phyloP scores from a whole-genome alignment of 2,888 invertebrate genomes.

The Nephrotoma guestfalica region DNA sequence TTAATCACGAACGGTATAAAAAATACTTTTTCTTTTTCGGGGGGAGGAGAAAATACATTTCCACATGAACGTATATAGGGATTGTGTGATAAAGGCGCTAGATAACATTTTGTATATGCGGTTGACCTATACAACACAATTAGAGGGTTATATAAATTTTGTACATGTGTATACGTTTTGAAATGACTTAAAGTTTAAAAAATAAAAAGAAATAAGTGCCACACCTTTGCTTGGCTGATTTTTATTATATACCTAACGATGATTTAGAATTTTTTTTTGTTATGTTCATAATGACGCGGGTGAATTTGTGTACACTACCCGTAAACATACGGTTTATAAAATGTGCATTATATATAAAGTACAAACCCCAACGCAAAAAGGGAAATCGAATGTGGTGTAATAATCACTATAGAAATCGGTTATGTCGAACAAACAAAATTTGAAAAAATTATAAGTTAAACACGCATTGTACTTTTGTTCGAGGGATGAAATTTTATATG shows the following conservation, averaged over 20 bases:
- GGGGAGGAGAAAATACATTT: neutral
- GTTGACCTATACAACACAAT: neutral
- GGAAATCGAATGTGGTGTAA: neutral
- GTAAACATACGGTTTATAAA: neutral
- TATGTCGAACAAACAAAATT: neutral
- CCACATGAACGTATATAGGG: neutral
- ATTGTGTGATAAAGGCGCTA: neutral
- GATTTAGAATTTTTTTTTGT: neutral
- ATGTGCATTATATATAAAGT: neutral
- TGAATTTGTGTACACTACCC: neutral
- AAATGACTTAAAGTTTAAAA: neutral
- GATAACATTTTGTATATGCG: neutral
- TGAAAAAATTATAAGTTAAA: neutral
- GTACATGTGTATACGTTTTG: neutral
- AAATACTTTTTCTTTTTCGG: neutral
- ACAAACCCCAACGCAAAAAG: neutral
- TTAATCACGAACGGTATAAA: neutral
- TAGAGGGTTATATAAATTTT: neutral
- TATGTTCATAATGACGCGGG: neutral
- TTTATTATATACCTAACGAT: neutral
- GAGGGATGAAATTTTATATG: neutral
- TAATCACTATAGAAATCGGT: neutral
- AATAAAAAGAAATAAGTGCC: neutral
- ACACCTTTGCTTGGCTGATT: neutral
- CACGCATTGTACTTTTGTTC: neutral